Evolutionary conservation across 37 sponge, comb jelly and placozoan genomes (phyloP).

Genomic region (Oopsacas minuta): DNA sequence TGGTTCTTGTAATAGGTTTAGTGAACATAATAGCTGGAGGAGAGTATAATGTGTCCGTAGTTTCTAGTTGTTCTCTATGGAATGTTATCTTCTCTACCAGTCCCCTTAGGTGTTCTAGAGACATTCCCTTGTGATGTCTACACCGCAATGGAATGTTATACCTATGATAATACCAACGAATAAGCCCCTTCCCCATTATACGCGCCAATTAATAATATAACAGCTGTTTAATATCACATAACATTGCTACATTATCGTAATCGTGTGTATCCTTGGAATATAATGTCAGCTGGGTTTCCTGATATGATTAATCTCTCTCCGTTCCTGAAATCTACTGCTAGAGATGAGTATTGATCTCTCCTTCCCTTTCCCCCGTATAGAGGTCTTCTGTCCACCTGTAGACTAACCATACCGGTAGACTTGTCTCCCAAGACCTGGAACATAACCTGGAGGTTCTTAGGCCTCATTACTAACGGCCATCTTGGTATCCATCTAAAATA

Average conservation of each 20-base stretch:
- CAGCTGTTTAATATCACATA: not conserved
- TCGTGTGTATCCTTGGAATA: slow-evolving; percentile 28
- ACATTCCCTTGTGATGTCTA: too few relatives aligned
- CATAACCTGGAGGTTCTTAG: slow-evolving; percentile 29
- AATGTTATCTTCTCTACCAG: not conserved
- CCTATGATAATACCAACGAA: too few relatives aligned
- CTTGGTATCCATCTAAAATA: not conserved
- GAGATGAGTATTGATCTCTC: slow-evolving; percentile 16
- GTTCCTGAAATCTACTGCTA: slow-evolving; percentile 35
- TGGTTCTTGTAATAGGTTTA: not conserved
- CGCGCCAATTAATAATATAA: too few relatives aligned
- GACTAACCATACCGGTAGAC: slow-evolving; percentile 35
- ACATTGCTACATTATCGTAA: not conserved
- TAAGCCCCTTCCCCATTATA: too few relatives aligned
- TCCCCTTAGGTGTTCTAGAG: not conserved
- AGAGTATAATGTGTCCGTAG: not conserved
- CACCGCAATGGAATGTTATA: too few relatives aligned
- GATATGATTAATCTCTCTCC: slow-evolving; percentile 32
- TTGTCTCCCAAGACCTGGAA: slow-evolving; percentile 32
- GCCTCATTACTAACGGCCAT: not conserved
- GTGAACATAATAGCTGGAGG: slow-evolving; percentile 11
- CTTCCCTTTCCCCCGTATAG: not conserved
- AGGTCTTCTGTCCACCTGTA: slow-evolving; percentile 15
- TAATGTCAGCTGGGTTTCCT: slow-evolving; percentile 7
- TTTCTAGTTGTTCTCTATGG: not conserved